phyloP scores from a whole-genome alignment of 2,888 invertebrate species.

The Thereva unica region DNA sequence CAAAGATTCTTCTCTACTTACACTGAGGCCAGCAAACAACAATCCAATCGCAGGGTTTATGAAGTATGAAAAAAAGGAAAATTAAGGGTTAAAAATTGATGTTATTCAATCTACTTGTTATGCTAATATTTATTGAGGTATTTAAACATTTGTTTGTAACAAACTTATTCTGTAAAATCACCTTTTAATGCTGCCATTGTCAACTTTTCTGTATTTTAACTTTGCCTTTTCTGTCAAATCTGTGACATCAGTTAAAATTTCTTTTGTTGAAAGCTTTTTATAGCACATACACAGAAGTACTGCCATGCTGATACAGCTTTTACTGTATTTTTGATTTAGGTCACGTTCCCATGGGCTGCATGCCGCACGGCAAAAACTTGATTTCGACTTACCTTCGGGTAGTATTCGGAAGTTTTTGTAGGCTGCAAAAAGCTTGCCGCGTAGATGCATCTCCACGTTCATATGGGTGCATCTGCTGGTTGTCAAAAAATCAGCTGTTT shows the following conservation, averaged over 20 bases:
- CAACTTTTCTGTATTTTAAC: neutral
- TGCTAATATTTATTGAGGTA: neutral
- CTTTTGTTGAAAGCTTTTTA: neutral
- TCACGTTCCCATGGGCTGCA: no score
- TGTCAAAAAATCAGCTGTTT: no score
- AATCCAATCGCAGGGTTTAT: neutral
- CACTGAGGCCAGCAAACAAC: conserved; percentile 10
- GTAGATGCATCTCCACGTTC: no score
- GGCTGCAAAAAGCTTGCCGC: no score
- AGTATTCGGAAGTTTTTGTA: no score
- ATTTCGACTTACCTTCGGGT: no score
- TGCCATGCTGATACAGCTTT: no score
- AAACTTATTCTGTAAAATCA: conserved; percentile 6
- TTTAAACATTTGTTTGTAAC: neutral
- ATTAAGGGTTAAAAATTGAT: neutral
- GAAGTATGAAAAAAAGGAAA: neutral
- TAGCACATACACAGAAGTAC: neutral
- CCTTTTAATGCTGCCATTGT: conserved; percentile 31
- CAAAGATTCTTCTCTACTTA: conserved; percentile 13
- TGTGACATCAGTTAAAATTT: neutral
- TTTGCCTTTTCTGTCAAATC: conserved; percentile 6
- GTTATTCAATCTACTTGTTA: neutral
- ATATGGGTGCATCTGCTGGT: no score
- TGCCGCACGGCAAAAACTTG: no score
- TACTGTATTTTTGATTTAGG: no score